Evolutionary conservation across 2,888 invertebrate species (phyloP), one percentile per base, ranked within the genome.

Genomic region (Leucania comma): DNA sequence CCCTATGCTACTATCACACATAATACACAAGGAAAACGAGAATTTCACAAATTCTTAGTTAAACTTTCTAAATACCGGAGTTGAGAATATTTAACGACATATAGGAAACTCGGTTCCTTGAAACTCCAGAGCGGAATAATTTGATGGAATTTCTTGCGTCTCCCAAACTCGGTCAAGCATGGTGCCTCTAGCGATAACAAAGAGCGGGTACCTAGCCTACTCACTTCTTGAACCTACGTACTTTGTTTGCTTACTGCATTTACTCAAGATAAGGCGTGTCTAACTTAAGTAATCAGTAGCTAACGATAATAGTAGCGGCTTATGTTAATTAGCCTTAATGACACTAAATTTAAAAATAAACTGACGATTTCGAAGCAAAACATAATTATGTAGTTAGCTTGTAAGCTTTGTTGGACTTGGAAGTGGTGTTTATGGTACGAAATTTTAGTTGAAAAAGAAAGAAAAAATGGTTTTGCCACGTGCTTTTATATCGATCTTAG

Each of bases 201-300:
- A 22, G 56, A 12, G 38, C 4, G 14, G 20, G 35, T 35, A 57
- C 14, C 14, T 35, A 56, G 14, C 35, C 57, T 57, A 57, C 57
- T 35, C 35, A 35, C 22, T 57, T 35, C 51, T 14, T 54, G 32
- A 32, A 42, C 57, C 20, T 29, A 56, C 48, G 0, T 58, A 54
- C 58, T 68, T 75, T 72, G 79, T 66, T 75, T 62, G 26, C 50
- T 54, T 20, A 62, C 62, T 78, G 79, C 79, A 63, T 72, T 68
- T 68, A 68, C 54, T 35, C 32, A 14, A 68, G 79, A 79, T 79
- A 75, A 53, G 69, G 66, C 63, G 63, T 17, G 46, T 67, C 64
- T 64, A 56, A 68, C 58, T 65, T 0, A n/a, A 26, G 75, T 79
- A 66, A 79, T 79, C 67, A 65, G 56, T 51, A 22, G 17, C 46